Base-by-base conservation (phyloP, 1,140 invertebrate genomes). In the Hormaphis cornu region DNA sequence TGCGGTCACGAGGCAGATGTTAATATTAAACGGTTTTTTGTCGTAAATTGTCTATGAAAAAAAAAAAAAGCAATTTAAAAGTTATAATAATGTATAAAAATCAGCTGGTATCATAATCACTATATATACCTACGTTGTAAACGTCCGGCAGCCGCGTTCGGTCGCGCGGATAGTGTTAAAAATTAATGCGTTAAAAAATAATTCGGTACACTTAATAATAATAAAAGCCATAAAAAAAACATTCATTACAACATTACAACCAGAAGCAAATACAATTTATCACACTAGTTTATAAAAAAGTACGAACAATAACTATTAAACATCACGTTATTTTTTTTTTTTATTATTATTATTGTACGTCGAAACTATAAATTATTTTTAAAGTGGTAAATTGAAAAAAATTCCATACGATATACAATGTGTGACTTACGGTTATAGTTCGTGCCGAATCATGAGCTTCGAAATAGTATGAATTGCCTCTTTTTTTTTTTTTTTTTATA, bases 81-180 rank as follows among this genome's bases (percentile, higher is more conserved):
- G 28, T 28, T 26, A 52, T 44, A 6, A 44, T 48, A 48, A 48
- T 48, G 7, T 22, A 22, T 56, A 56, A 56, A 56, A 56, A 37
- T 56, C 53, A 56, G 53, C 53, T 56, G 53, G 53, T 56, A 33
- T 56, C 53, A 56, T 56, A 56, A 56, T 37, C 53, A 22, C 53
- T 10, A 33, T 33, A 33, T 26, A 3, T 3, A 30, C 26, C 18
- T 52, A 33, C 26, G 12, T 9, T 28, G 28, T 20, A 22, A 35
- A 37, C 53, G 53, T 56, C 52, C 52, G 33, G 30, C 53, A 22
- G 18, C 30, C 33, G 35, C 22, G 53, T 56, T 56, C 28, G 53
- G 30, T 56, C 9, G 53, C 9, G 53, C 30, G 10, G 28, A 18
- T 33, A 33, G 52, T 33, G 53, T 56, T 35, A 35, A 14, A 56